Conservation (phyloP, 2,113 vertebrate species). For the Amphiprion percula region DNA sequence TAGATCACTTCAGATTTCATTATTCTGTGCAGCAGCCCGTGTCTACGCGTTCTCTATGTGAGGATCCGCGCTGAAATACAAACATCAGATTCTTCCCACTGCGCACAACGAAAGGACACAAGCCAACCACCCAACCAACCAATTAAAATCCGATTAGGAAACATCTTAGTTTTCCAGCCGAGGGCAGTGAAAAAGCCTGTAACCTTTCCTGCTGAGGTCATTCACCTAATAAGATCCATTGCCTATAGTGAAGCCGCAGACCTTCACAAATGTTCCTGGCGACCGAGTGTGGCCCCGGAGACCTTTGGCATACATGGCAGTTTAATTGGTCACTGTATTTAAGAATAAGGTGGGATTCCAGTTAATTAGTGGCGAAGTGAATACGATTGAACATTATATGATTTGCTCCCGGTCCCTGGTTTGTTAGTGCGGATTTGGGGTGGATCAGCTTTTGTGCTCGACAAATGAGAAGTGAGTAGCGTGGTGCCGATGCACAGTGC, state of each 20-base stretch:
- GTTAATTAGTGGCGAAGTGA: slow-evolving; percentile 97
- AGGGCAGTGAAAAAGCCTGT: slow-evolving; percentile 80
- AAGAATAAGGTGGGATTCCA: slow-evolving; percentile 89
- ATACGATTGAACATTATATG: slow-evolving; percentile 91
- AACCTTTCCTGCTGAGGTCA: slow-evolving; percentile 83
- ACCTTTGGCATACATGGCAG: slow-evolving; percentile 90
- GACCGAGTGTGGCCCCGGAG: slow-evolving; percentile 84
- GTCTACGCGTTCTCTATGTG: slow-evolving; percentile 1
- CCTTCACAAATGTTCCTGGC: slow-evolving; percentile 87
- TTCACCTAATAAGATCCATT: slow-evolving; percentile 92
- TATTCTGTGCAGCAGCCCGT: background rate
- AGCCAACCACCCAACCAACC: slow-evolving; percentile 71
- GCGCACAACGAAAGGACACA: slow-evolving; percentile 59
- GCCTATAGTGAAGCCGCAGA: slow-evolving; percentile 86
- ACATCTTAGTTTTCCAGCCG: slow-evolving; percentile 80
- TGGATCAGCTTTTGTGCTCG: slow-evolving; percentile 94
- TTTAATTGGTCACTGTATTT: slow-evolving; percentile 95
- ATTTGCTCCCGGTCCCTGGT: slow-evolving; percentile 87
- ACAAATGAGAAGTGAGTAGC: slow-evolving; percentile 94
- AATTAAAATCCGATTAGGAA: slow-evolving; percentile 89
- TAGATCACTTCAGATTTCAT: background rate
- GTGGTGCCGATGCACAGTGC: slow-evolving; percentile 91
- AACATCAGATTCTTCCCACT: slow-evolving; percentile 38
- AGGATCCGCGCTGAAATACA: slow-evolving; percentile 28
- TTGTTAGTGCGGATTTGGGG: slow-evolving; percentile 91